Base-by-base conservation (phyloP, 1,140 invertebrate species). In the Lasaia peninsularis region DNA sequence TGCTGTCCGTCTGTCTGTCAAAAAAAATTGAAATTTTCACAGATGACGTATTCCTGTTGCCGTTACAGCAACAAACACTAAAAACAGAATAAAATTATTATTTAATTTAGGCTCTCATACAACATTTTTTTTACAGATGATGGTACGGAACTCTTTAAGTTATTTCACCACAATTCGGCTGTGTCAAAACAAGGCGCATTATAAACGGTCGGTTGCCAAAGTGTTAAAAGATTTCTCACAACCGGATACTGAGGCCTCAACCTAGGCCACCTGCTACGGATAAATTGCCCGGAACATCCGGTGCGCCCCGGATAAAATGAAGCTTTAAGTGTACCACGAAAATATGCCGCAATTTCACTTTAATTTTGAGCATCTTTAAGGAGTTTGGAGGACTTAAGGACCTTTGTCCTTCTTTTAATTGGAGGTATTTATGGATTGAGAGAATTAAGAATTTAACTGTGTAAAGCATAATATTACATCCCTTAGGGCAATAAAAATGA, bases 201-300 rank as follows among this genome's bases (percentile, higher is more conserved):
- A 24, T 54, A 37, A 40, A 40, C 37, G 20, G 52, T 33, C 24
- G 24, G 24, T 28, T 28, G 24, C 24, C 24, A 28, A 4, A 28
- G 24, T 54, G 35, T 24, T 35, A 35, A 54, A 28, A 50, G 56
- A 56, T 49, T 55, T 37, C 35, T 44, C 16, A 37, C 32, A 24
- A 40, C 34, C 21, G 37, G 55, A 49, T 24, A 51, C 49, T 51
- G 21, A 52, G 33, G 51, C 32, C 51, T 33, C 34, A 54, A 35
- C 56, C 32, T 50, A 51, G 48, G 48, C 48, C 56, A 58, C 56
- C 56, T 50, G 56, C 44, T 51, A 34, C 28, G 53, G 18, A 57
- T 50, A 58, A 51, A 58, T 58, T 35, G 56, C 48, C 28, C 32
- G 40, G 28, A 57, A 34, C 51, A 52, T 52, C 51, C 51, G 51